Conservation (phyloP, 2,888 invertebrate genomes). For the Monochamus alternatus region DNA sequence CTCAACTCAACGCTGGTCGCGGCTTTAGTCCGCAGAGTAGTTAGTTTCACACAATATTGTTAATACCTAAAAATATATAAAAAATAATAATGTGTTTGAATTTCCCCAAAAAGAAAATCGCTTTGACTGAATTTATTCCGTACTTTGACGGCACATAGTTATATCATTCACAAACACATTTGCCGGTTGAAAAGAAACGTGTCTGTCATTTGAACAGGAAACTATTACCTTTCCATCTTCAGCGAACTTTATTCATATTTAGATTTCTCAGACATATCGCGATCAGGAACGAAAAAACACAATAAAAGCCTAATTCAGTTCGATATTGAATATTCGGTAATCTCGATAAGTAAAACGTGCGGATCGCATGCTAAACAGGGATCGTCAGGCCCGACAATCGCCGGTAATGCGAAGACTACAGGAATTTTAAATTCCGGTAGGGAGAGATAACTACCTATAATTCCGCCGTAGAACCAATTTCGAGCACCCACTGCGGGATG, state of each 20-base stretch:
- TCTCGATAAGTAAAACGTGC: conserved; percentile 60
- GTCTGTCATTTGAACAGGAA: conserved; percentile 48
- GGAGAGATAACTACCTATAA: conserved; percentile 64
- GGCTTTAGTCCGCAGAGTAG: too few species aligned
- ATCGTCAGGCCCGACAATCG: conserved; percentile 45
- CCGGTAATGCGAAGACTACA: conserved; percentile 56
- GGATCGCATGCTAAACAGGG: conserved; percentile 58
- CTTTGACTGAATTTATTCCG: too few species aligned
- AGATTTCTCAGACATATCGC: conserved; percentile 47
- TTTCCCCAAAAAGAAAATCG: too few species aligned
- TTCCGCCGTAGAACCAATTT: conserved; percentile 59
- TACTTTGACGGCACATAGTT: too few species aligned
- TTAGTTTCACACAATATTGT: too few species aligned
- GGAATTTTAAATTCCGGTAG: conserved; percentile 58
- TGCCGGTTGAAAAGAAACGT: conserved; percentile 8
- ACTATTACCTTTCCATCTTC: conserved; percentile 43
- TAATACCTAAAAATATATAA: too few species aligned
- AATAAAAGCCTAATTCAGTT: conserved; percentile 63
- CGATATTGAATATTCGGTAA: conserved; percentile 63
- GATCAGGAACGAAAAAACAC: conserved; percentile 53
- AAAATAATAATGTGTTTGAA: too few species aligned
- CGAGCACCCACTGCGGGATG: conserved; percentile 46
- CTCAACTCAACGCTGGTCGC: too few species aligned
- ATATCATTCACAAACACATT: background rate
- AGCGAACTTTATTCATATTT: conserved; percentile 49